Evolutionary conservation across 2,888 invertebrate genomes (phyloP).

Genomic region (Trichopria drosophilae): DNA sequence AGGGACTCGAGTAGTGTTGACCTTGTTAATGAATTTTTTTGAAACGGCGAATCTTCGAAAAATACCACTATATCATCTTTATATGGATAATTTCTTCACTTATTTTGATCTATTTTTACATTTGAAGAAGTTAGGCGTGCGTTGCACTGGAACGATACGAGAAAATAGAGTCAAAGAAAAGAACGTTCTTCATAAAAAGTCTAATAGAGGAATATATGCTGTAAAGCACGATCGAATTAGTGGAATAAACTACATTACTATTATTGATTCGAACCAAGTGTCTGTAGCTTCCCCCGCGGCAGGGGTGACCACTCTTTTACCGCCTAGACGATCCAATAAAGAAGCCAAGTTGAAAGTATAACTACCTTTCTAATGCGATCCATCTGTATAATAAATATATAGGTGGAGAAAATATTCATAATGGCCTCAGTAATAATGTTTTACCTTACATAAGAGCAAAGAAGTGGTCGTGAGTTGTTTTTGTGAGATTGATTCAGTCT

Average conservation of each 20-base stretch:
- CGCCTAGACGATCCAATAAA: background rate
- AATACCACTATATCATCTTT: constrained; percentile 5
- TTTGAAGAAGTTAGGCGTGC: background rate
- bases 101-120: background rate
- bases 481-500: constrained; percentile 1
- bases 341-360: constrained; percentile 3
- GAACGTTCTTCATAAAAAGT: constrained; percentile 3
- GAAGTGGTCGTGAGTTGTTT: constrained; percentile 33
- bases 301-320: background rate
- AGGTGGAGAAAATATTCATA: constrained; percentile 25
- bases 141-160: constrained; percentile 9
- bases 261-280: constrained; percentile 1
- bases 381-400: constrained; percentile 1
- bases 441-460: constrained; percentile 30
- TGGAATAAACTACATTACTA: background rate
- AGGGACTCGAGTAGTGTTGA: background rate
- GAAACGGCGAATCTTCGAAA: background rate
- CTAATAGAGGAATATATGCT: background rate
- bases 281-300: background rate
- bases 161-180: constrained; percentile 13
- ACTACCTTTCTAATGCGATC: constrained; percentile 5
- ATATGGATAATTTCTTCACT: constrained; percentile 10
- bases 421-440: constrained; percentile 33
- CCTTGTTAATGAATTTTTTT: background rate
- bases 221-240: background rate